Evolutionary conservation across 2,797 vertebrate species (phyloP), one percentile per base, ranked within the genome.

Genomic region (Trematomus bernacchii): DNA sequence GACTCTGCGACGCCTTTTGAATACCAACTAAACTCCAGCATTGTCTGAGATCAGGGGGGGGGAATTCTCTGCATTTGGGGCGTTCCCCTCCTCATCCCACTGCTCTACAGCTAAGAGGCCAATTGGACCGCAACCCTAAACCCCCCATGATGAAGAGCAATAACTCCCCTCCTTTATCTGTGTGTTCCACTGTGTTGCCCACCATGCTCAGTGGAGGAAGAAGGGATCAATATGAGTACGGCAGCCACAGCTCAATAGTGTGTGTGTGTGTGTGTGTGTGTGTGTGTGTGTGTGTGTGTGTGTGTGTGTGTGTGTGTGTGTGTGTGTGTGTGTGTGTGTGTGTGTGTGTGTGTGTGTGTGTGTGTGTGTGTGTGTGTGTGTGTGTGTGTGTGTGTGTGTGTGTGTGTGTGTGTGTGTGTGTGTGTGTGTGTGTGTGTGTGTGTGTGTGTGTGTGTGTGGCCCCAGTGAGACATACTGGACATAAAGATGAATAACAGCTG

Each of bases 401-500:
- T 21, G 21, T 21, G 21, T 21, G 21, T 21, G 21, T 21, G 21
- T 21, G 21, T 21, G 21, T 21, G 21, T 21, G 21, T 21, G 21
- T 21, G 21, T 21, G 21, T 21, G 21, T 21, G 21, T 21, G 21
- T 21, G 21, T 21, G 21, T 21, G 21, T 21, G 21, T 21, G 21
- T 21, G 21, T 21, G 21, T 21, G 21, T 21, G 21, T 21, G 21
- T 21, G 21, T 21, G 21, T 21, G 21, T 21, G 21, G 27, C 72
- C 66, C 63, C 73, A 48, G 55, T 76, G 71, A 85, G 69, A 33
- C 51, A 37, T 21, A 57, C 66, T 51, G 71, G 67, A 73, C 71
- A 87, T 85, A 75, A 79, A 83, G 62, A 82, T 81, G 64, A 87
- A 62, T 75, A 73, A 82, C 65, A 70, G 76, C 78, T 77, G 76